Base-by-base conservation (phyloP, 2,797 vertebrate genomes). In the Xiphophorus birchmanni region DNA sequence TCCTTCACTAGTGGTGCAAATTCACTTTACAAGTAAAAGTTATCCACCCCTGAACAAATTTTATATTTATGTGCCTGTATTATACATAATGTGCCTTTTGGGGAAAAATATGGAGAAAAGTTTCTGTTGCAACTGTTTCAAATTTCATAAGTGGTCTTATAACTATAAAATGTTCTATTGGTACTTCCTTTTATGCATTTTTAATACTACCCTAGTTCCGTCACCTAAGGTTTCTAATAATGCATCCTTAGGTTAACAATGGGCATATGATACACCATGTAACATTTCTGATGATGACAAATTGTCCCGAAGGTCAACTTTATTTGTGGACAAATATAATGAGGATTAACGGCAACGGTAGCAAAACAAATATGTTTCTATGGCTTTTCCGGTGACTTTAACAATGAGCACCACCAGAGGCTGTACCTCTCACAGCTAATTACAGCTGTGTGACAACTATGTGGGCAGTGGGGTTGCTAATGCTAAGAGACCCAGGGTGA, bases 321-420 rank as follows among this genome's bases (percentile, higher is more conserved):
- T 90, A 81, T 92, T 88, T 91, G 82, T 75, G 76, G 79, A 81
- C 78, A 71, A 85, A 92, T 92, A 92, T 93, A 95, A 94, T 91
- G 90, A 94, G 90, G 82, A 79, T 82, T 80, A 84, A 60, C 67
- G 82, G 78, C 8, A 82, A 69, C 5, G 67, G 67, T 78, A 84
- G 40, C 76, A 84, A 76, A 86, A 86, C 75, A 86, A 65, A 88
- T 76, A 80, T 81, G 84, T 83, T 86, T 83, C 85, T 87, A 45
- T 74, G 84, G 81, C 74, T 79, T 89, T 78, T 86, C 48, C 69
- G 45, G 77, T 84, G 90, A 86, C 87, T 89, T 82, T 52, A 87
- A 81, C 86, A 88, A 87, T 56, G 80, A 86, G 56, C 78, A 54
- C 9, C 76, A 89, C 90, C 82, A 74, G 76, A 83, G 93, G 89